A percentile compares a stretch with the other conserved stretches of the same genome.
Conservation (phyloP, 1,140 invertebrate species). For the Heliothis subflexa region DNA sequence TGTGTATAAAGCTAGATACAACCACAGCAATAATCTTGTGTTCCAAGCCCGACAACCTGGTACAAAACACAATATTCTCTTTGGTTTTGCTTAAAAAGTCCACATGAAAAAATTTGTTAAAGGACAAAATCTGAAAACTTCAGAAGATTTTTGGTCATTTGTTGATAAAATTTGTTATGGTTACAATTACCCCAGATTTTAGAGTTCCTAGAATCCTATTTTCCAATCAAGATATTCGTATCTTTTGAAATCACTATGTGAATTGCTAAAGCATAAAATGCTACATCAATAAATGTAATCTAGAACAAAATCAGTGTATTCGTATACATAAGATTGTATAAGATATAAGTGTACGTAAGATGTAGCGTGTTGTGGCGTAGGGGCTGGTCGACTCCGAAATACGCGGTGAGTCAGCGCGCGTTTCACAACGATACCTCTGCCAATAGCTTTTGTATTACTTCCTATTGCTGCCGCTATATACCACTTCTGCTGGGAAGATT, state of each 20-base stretch:
- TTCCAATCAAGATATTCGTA: no score
- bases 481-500: slow-evolving; percentile 18
- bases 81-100: background rate
- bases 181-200: no score
- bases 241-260: no score
- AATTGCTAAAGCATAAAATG: background rate
- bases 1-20: background rate
- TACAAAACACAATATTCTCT: background rate
- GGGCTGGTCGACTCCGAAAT: slow-evolving; percentile 67
- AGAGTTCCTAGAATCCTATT: no score
- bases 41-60: background rate
- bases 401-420: slow-evolving; percentile 76
- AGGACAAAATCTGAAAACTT: no score
- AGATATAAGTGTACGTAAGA: slow-evolving; percentile 46
- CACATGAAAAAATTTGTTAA: no score
- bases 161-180: no score
- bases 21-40: background rate
- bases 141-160: no score
- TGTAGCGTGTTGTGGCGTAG: slow-evolving; percentile 49
- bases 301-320: background rate
- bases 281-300: background rate
- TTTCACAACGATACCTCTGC: slow-evolving; percentile 81
- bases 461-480: slow-evolving; percentile 66
- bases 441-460: slow-evolving; percentile 83
- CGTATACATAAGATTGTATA: slow-evolving; percentile 34